Evolutionary conservation across 2,797 vertebrate species (phyloP).

Genomic region (Enteromius treurensis): DNA sequence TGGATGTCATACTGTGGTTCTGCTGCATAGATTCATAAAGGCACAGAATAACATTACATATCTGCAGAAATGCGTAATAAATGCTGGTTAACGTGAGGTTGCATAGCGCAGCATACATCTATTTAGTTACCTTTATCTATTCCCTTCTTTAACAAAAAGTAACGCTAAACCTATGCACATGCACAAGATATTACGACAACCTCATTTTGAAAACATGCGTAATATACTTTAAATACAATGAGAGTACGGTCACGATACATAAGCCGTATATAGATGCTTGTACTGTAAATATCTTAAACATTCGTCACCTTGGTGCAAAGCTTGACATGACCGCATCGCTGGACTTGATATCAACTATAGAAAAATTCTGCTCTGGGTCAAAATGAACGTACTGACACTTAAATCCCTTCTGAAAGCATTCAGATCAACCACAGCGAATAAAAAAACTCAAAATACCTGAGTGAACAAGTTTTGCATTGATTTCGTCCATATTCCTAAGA

Average conservation of each 20-base stretch:
- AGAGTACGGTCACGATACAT: constrained; percentile 15
- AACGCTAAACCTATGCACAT: constrained; percentile 24
- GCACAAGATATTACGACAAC: constrained; percentile 22
- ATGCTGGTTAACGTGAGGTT: constrained; percentile 63
- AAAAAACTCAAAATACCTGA: constrained; percentile 56
- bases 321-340: constrained; percentile 59
- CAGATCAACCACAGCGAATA: not conserved
- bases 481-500: not conserved
- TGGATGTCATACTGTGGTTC: not conserved
- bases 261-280: constrained; percentile 38
- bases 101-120: constrained; percentile 61
- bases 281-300: constrained; percentile 25
- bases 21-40: constrained; percentile 67
- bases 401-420: constrained; percentile 26
- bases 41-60: constrained; percentile 59
- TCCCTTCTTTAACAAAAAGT: not conserved
- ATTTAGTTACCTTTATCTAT: not conserved
- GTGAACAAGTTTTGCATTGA: constrained; percentile 50
- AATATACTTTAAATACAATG: constrained; percentile 34
- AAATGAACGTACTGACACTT: not conserved
- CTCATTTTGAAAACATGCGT: constrained; percentile 35
- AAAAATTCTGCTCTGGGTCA: constrained; percentile 12
- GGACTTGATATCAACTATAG: constrained; percentile 6
- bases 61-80: constrained; percentile 38
- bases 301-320: constrained; percentile 37